Percentiles rank a stretch among this genome's conserved stretches.
These are phyloP conservation scores for Camelus dromedarius DNA, from an alignment of 2,113 vertebrate genomes.

Conservation along the genomic window DNA sequence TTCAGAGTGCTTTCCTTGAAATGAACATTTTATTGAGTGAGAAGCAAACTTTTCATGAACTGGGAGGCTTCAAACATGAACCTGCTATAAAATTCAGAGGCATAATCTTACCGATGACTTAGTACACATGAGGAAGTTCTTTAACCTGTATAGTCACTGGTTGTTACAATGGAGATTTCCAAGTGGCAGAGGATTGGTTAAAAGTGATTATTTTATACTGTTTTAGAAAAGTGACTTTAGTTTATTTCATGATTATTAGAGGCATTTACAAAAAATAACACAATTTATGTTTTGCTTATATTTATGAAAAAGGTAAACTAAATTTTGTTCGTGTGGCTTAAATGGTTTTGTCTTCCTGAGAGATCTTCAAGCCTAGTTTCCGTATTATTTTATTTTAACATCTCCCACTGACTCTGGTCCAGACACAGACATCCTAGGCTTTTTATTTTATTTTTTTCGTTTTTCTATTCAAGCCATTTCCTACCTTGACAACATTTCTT, in stretches of 20 bases:
- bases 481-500: background rate
- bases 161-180: background rate
- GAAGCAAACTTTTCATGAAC: background rate
- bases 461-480: background rate
- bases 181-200: background rate
- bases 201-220: background rate
- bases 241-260: background rate
- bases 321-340: background rate
- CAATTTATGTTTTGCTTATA: background rate
- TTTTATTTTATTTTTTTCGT: no score
- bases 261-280: background rate
- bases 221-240: background rate
- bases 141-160: background rate
- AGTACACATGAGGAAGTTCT: background rate
- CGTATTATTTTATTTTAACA: conserved; percentile 5
- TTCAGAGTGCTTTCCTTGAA: background rate
- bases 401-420: accelerated
- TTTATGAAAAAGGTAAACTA: background rate
- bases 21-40: background rate
- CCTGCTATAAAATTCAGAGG: background rate
- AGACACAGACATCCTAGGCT: background rate
- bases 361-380: background rate
- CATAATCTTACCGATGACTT: background rate
- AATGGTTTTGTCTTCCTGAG: background rate
- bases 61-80: background rate